phyloP scores from a whole-genome alignment of 1,140 invertebrate species.

The Macrotrachela quadricornifera region DNA sequence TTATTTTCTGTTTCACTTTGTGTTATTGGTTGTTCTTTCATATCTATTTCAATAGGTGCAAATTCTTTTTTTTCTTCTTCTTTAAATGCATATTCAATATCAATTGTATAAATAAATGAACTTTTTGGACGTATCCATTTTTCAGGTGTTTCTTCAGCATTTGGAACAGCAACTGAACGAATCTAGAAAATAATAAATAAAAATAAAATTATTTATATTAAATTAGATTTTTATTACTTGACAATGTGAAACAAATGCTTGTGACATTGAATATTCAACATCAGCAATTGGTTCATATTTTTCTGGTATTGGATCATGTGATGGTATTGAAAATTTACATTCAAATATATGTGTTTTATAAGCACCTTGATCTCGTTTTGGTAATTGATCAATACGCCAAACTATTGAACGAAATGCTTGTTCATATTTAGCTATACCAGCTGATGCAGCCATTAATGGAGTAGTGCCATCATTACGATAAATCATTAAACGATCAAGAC shows the following conservation, averaged over 20 bases:
- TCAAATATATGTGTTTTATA: constrained; percentile 84
- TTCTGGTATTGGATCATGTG: constrained; percentile 90
- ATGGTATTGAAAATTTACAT: constrained; percentile 72
- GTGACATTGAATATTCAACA: constrained; percentile 95
- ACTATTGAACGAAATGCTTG: constrained; percentile 89
- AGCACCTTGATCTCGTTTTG: constrained; percentile 44
- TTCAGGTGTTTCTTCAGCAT: constrained; percentile 76
- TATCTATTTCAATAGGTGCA: no score
- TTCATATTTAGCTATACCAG: constrained; percentile 94
- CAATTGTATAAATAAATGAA: constrained; percentile 66
- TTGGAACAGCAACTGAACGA: constrained; percentile 65
- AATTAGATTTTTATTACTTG: constrained; percentile 2
- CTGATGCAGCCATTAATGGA: constrained; percentile 85
- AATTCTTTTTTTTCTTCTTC: neutral
- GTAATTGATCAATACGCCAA: constrained; percentile 83
- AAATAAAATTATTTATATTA: constrained; percentile 37
- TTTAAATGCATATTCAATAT: constrained; percentile 15
- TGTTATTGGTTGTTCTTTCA: no score
- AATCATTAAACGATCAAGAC: constrained; percentile 75
- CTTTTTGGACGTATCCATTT: constrained; percentile 92
- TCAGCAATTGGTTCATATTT: constrained; percentile 61
- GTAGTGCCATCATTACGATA: constrained; percentile 48
- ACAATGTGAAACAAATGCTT: constrained; percentile 18
- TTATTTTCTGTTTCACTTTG: no score
- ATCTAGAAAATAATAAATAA: constrained; percentile 46